A percentile compares a stretch with the other conserved stretches of the same genome.
Conservation (phyloP, 2,113 vertebrate species). For the Odocoileus hemionus region DNA sequence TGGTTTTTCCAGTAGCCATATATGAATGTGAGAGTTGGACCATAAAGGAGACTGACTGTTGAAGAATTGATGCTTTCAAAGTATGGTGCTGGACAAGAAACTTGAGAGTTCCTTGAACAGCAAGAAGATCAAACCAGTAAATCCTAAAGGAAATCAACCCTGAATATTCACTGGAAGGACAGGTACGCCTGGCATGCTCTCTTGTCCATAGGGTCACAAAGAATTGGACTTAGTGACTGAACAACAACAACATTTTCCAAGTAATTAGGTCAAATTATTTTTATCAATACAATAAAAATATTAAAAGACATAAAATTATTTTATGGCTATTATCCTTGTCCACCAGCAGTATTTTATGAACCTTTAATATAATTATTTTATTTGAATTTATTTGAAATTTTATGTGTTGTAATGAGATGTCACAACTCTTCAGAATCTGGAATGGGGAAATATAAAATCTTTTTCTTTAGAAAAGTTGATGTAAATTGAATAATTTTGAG, state of each 20-base stretch:
- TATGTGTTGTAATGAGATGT: not conserved
- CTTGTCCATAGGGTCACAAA: not conserved
- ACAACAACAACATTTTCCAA: not conserved
- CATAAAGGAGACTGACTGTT: not conserved
- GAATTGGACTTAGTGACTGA: not conserved
- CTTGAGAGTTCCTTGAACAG: not conserved
- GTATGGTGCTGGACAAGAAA: not conserved
- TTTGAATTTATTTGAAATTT: not conserved
- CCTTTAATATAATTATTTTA: not conserved
- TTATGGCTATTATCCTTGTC: not conserved
- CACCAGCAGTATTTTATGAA: not conserved
- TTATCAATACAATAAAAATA: not conserved
- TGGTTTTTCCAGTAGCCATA: not conserved
- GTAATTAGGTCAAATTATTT: not conserved
- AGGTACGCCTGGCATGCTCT: rapidly evolving
- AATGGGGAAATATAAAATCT: not conserved
- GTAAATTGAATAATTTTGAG: not conserved
- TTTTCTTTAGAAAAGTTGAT: not conserved
- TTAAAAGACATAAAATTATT: not conserved
- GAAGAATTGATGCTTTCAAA: not conserved
- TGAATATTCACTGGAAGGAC: not conserved
- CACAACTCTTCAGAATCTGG: not conserved
- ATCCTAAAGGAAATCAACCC: not conserved
- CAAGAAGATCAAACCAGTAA: not conserved
- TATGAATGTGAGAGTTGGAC: not conserved